These are phyloP conservation scores for Cotesia vestalis DNA, from an alignment of 1,140 invertebrate species.

Conservation along the genomic window DNA sequence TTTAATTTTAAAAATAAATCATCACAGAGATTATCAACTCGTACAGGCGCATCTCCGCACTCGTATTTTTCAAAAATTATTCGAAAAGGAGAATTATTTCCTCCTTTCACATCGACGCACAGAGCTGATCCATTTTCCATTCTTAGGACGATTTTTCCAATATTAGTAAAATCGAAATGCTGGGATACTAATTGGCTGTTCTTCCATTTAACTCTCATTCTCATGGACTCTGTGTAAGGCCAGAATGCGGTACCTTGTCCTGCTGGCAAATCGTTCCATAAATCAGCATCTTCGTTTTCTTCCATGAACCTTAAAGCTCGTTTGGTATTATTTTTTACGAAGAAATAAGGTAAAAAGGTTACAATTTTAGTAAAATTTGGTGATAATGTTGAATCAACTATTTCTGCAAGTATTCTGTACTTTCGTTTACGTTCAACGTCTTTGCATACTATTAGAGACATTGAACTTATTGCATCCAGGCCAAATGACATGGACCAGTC, in stretches of 20 bases:
- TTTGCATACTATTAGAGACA: slow-evolving; percentile 79
- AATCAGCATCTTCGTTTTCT: slow-evolving; percentile 82
- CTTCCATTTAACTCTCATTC: slow-evolving; percentile 81
- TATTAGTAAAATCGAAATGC: slow-evolving; percentile 76
- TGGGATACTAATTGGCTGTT: slow-evolving; percentile 81
- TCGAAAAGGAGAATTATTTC: slow-evolving; percentile 75
- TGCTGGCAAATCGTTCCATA: slow-evolving; percentile 81
- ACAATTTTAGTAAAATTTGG: slow-evolving; percentile 84
- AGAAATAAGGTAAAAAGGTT: slow-evolving; percentile 84
- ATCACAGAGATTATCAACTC: slow-evolving; percentile 83
- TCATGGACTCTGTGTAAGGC: slow-evolving; percentile 83
- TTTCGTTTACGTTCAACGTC: slow-evolving; percentile 72
- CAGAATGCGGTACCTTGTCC: slow-evolving; percentile 79
- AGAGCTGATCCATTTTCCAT: slow-evolving; percentile 85
- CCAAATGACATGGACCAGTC: slow-evolving; percentile 79
- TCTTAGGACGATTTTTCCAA: slow-evolving; percentile 77
- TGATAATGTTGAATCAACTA: slow-evolving; percentile 72
- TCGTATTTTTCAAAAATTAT: slow-evolving; percentile 77
- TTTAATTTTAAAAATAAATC: slow-evolving; percentile 85
- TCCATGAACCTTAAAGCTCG: slow-evolving; percentile 82
- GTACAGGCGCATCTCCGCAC: slow-evolving; percentile 78
- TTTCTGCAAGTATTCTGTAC: slow-evolving; percentile 70
- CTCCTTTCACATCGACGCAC: slow-evolving; percentile 77
- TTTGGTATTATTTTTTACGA: slow-evolving; percentile 80
- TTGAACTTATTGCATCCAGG: slow-evolving; percentile 75